Conservation (phyloP, 2,113 vertebrate genomes). For the Bucco capensis region DNA sequence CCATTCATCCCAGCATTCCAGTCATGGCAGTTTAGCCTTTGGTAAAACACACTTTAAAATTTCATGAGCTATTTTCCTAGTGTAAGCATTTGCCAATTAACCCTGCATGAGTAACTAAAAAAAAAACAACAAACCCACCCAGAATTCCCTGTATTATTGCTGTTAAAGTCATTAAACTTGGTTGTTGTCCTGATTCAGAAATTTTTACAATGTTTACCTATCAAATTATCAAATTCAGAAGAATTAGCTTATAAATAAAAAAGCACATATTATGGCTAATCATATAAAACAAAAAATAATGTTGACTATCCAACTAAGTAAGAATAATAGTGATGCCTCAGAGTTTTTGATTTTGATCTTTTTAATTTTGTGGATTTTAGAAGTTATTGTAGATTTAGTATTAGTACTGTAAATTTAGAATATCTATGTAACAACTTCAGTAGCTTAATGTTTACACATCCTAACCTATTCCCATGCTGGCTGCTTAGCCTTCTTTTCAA, state of each 20-base stretch:
- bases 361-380: no score
- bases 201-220: not conserved
- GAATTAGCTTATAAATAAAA: not conserved
- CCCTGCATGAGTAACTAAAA: not conserved
- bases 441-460: no score
- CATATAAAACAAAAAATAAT: not conserved
- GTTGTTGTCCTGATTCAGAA: not conserved
- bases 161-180: not conserved
- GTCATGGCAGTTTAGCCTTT: not conserved
- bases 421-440: no score
- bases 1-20: no score
- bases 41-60: not conserved
- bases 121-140: accelerated
- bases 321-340: no score
- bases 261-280: not conserved
- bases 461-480: no score
- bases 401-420: no score
- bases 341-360: no score
- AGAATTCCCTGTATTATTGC: not conserved
- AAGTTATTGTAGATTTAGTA: no score
- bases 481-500: no score
- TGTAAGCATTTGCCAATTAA: not conserved
- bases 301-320: no score
- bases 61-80: not conserved
- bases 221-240: not conserved